phyloP scores from a whole-genome alignment of 2,797 vertebrate species.

The Acrocephalus scirpaceus region DNA sequence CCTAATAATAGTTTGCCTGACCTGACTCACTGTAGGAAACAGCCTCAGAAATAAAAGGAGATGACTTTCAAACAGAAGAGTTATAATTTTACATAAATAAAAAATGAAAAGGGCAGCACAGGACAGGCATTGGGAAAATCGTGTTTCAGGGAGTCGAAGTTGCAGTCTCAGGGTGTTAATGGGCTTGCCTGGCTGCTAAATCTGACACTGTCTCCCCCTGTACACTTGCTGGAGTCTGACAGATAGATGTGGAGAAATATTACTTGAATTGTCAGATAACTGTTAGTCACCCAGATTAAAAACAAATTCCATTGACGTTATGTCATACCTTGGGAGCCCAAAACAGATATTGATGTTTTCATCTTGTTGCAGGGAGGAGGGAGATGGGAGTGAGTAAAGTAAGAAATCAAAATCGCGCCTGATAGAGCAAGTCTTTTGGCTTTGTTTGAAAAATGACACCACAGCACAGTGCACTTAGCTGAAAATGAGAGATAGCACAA shows the following conservation, averaged over 20 bases:
- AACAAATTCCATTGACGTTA: slow-evolving; percentile 53
- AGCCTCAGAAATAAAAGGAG: slow-evolving; percentile 53
- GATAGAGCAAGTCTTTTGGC: slow-evolving; percentile 12
- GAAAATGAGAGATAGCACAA: neutral
- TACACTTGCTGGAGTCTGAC: slow-evolving; percentile 10
- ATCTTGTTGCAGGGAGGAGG: slow-evolving; percentile 34
- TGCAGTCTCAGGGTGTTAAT: slow-evolving; percentile 20
- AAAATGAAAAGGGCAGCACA: slow-evolving; percentile 52
- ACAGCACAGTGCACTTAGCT: neutral
- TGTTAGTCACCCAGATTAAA: slow-evolving; percentile 61
- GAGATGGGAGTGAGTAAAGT: slow-evolving; percentile 19
- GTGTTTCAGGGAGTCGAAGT: neutral
- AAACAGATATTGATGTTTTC: slow-evolving; percentile 61
- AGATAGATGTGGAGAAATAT: slow-evolving; percentile 52
- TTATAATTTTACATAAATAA: slow-evolving; percentile 42
- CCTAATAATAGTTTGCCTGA: slow-evolving; percentile 71
- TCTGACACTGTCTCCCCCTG: neutral
- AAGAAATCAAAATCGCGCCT: slow-evolving; percentile 37
- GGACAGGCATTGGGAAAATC: neutral
- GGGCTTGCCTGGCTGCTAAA: neutral
- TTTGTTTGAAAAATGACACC: slow-evolving; percentile 50
- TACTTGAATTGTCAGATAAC: slow-evolving; percentile 61
- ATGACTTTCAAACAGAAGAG: slow-evolving; percentile 46
- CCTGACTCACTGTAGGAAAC: slow-evolving; percentile 58
- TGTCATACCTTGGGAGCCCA: slow-evolving; percentile 20